Evolutionary conservation across 2,113 vertebrate species (phyloP).

Genomic region (Caranx melampygus): DNA sequence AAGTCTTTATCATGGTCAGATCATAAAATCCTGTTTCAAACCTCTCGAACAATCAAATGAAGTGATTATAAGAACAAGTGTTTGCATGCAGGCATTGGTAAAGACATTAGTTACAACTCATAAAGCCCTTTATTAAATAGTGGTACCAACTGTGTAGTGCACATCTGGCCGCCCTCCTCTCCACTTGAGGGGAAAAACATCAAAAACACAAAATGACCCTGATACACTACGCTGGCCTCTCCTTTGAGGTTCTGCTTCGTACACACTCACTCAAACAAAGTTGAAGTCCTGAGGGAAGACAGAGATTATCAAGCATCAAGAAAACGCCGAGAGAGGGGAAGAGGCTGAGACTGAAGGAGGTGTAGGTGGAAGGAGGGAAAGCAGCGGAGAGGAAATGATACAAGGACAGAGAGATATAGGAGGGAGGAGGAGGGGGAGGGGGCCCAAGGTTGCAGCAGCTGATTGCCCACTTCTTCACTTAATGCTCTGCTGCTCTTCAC

Average conservation of each 20-base stretch:
- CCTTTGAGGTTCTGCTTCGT: slow-evolving; percentile 38
- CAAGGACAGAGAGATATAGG: slow-evolving; percentile 14
- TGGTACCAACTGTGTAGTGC: not conserved
- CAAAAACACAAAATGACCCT: slow-evolving; percentile 51
- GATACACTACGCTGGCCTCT: slow-evolving; percentile 21
- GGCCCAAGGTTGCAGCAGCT: slow-evolving; percentile 29
- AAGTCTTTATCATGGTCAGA: no score
- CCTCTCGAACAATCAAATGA: not conserved
- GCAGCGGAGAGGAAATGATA: slow-evolving; percentile 12
- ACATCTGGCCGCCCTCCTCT: slow-evolving; percentile 11
- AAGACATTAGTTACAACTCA: slow-evolving; percentile 3
- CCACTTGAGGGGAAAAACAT: slow-evolving; percentile 45
- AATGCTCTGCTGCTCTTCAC: slow-evolving; percentile 8
- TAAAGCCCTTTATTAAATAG: not conserved
- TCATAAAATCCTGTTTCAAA: no score
- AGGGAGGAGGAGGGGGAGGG: slow-evolving; percentile 6
- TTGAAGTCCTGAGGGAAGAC: slow-evolving; percentile 5
- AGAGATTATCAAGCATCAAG: slow-evolving; percentile 36
- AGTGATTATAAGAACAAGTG: not conserved
- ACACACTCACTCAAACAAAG: slow-evolving; percentile 10
- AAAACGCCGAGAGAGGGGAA: slow-evolving; percentile 1
- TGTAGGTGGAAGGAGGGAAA: slow-evolving; percentile 7
- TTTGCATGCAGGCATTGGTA: not conserved
- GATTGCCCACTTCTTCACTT: slow-evolving; percentile 30
- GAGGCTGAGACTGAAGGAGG: not conserved